Evolutionary conservation across 2,113 vertebrate genomes (phyloP).

Genomic region (Petroica traversi): DNA sequence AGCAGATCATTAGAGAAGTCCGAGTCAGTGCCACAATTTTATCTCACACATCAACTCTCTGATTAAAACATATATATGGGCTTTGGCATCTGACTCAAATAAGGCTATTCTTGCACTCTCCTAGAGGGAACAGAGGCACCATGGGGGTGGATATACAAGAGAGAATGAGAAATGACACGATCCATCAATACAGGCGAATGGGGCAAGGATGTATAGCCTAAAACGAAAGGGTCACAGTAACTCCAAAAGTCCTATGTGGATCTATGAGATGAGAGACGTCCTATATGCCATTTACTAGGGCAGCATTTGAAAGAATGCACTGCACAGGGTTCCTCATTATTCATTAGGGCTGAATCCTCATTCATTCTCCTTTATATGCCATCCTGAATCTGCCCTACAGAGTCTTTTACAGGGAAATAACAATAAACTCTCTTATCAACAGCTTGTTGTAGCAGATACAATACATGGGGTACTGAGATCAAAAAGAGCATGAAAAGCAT

Average conservation of each 20-base stretch:
- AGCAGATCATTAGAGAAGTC: not conserved
- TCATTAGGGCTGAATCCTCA: conserved; percentile 34
- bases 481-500: conserved; percentile 82
- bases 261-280: not conserved
- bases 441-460: conserved; percentile 82
- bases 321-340: conserved; percentile 45
- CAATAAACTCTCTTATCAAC: conserved; percentile 80
- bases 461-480: conserved; percentile 78
- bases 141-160: not conserved
- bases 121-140: not conserved
- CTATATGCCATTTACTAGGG: not conserved
- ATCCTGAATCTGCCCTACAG: conserved; percentile 46
- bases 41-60: not conserved
- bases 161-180: not conserved
- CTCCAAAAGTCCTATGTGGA: not conserved
- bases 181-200: not conserved
- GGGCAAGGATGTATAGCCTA: not conserved
- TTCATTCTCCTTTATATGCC: conserved; percentile 24
- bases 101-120: not conserved
- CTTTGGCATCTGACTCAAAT: not conserved
- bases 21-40: not conserved
- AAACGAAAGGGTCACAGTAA: conserved; percentile 55
- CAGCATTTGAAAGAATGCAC: not conserved
- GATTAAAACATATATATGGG: conserved; percentile 1
- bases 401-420: conserved; percentile 65